Evolutionary conservation across 2,113 vertebrate genomes (phyloP), one percentile per base, ranked within the genome.

Genomic region (Oenanthe melanoleuca): DNA sequence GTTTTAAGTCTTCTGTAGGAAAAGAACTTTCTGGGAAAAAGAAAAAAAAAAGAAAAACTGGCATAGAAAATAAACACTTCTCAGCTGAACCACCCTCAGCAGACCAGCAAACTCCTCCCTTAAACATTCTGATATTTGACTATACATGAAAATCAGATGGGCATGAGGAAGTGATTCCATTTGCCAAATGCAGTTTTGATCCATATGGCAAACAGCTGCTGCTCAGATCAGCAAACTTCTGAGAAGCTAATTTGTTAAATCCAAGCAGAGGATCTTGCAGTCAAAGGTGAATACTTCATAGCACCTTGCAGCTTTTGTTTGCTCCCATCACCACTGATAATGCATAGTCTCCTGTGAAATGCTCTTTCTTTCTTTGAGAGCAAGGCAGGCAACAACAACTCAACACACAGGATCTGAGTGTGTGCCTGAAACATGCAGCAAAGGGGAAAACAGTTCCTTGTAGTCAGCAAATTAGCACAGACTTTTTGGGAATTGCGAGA

Each of bases 121-220:
- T 69, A 86, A 83, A 71, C 70, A 57, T 85, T 92, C 56, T 83
- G n/a, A 90, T 89, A 82, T 71, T 87, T 57, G 66, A 64, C 77
- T 93, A 49, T 83, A 90, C 79, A 86, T 90, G 94, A 88, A 95
- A 96, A 95, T 96, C 91, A 95, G 91, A 96, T 95, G 80, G 96
- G 73, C 77, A 91, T n/a, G 49, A 83, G 90, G 80, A 95, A 92
- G 42, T 67, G 4, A 83, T 74, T 88, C 72, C 34, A 17, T 90
- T 94, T 95, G 80, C 93, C 93, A 96, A 94, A 77, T 25, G 19
- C 61, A 89, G 64, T 89, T 96, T 72, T 85, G 72, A 92, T 78
- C 80, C 96, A 92, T 96, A 92, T 95, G 94, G 94, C 69, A 96
- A 94, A 74, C 91, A 97, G 86, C 89, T 97, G 95, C 70, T 94